Evolutionary conservation across 2,113 vertebrate species (phyloP), one percentile per base, ranked within the genome.

Genomic region (Microtus pennsylvanicus): DNA sequence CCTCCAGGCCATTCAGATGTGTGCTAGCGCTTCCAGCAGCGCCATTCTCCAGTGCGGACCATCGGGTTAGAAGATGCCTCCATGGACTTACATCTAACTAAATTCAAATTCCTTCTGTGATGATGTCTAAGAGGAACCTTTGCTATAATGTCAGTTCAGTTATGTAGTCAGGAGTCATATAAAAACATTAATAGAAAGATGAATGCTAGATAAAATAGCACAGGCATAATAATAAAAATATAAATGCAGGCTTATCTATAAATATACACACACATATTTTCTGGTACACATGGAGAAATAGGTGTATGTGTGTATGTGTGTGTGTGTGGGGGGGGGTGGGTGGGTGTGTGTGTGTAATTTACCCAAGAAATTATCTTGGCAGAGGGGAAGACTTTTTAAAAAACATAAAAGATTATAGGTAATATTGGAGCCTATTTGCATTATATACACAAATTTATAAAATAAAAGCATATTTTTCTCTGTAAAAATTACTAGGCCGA

Each of bases 291-390:
- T 0, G 24, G 0, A 67, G 19, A 83, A 22, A 12, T 14, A 61
- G 8, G 22, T 93, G 35, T 80, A 21, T 69, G 5, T 42, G 63
- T 55, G 45, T 72, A 26, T 50, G 63, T 45, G 1, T 35, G 9
- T 55, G 24, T 63, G 76, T 70, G 58, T 63, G n/a, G 28, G 42
- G 55, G 63, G 28, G 42, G 63, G 69, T 72, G 28, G 61, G 67
- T 38, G 50, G 63, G 63, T 72, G 33, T 67, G 67, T 38, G 17
- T 55, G 47, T 70, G 30, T 88, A 86, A 67, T 21, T 89, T 30
- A 77, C 16, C 67, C 88, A 90, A 82, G 67, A n/a, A 96, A 91
- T 96, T 47, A 76, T 47, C 14, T 89, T 81, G 5, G 6, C 72
- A 35, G 28, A 93, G 4, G 92, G 1, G 45, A 67, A 47, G 33